A percentile compares a stretch with the other conserved stretches of the same genome.
Evolutionary conservation across 2,113 vertebrate species (phyloP).

Genomic region (Erpornis zantholeuca): DNA sequence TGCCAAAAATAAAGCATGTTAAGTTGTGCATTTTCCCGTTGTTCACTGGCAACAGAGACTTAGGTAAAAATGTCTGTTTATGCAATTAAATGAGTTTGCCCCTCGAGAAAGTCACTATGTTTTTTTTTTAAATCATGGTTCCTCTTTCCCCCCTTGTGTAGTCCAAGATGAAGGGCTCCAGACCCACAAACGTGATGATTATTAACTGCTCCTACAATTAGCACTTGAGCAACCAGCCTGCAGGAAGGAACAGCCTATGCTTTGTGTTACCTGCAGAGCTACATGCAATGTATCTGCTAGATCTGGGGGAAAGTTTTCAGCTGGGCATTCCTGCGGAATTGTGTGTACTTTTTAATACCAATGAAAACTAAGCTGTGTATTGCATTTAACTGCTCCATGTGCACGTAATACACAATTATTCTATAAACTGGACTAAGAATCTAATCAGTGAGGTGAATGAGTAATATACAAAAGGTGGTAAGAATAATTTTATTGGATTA

Average conservation of each 20-base stretch:
- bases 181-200: not conserved
- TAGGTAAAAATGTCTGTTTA: not conserved
- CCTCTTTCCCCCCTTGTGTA: not conserved
- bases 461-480: slow-evolving; percentile 71
- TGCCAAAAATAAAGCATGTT: not conserved
- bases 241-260: not conserved
- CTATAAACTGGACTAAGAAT: not conserved
- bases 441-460: slow-evolving; percentile 14
- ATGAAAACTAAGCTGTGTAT: not conserved
- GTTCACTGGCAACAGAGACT: not conserved
- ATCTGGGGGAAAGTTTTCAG: not conserved
- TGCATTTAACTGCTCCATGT: not conserved
- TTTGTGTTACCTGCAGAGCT: not conserved
- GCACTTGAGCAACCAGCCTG: not conserved
- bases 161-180: not conserved
- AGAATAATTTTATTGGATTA: slow-evolving; percentile 94
- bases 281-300: accelerated
- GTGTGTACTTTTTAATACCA: not conserved
- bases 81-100: not conserved
- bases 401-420: not conserved
- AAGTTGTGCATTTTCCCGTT: not conserved
- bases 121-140: not conserved
- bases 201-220: not conserved
- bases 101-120: not conserved
- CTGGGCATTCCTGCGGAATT: not conserved